Conservation (phyloP, 2,797 vertebrate genomes). For the Anabacerthia variegaticeps region DNA sequence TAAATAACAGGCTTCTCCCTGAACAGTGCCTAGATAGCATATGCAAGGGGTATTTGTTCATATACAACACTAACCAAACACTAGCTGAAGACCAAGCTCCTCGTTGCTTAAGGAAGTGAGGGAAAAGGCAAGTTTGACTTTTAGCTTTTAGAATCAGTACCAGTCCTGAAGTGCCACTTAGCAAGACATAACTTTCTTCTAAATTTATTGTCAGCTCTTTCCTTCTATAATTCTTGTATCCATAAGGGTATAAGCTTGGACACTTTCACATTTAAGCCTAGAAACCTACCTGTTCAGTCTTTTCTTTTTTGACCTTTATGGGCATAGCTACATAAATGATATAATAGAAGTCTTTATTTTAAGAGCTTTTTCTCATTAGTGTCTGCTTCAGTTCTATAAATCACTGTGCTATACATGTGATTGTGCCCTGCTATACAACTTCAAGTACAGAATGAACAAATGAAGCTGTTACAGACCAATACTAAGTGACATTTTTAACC, state of each 20-base stretch:
- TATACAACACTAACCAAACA: neutral
- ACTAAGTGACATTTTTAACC: conserved; percentile 25
- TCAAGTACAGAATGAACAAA: conserved; percentile 4
- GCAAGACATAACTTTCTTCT: neutral
- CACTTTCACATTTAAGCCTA: neutral
- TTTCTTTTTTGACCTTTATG: neutral
- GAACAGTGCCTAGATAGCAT: neutral
- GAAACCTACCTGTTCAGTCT: neutral
- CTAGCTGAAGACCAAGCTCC: neutral
- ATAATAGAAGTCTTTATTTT: conserved; percentile 33
- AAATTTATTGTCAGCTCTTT: neutral
- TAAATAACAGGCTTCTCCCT: neutral
- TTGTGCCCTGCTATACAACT: neutral
- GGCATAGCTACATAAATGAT: neutral
- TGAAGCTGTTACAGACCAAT: conserved; percentile 11
- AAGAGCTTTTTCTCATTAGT: conserved; percentile 56
- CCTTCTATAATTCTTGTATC: neutral
- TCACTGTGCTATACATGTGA: neutral
- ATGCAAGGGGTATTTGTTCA: neutral
- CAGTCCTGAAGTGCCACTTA: neutral
- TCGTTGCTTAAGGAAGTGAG: neutral
- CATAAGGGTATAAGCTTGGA: neutral
- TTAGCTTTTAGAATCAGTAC: neutral
- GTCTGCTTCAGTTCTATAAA: conserved; percentile 21
- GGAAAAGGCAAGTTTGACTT: neutral